Evolutionary conservation across 1,140 invertebrate genomes (phyloP).

Genomic region (Matsumurasca onukii): DNA sequence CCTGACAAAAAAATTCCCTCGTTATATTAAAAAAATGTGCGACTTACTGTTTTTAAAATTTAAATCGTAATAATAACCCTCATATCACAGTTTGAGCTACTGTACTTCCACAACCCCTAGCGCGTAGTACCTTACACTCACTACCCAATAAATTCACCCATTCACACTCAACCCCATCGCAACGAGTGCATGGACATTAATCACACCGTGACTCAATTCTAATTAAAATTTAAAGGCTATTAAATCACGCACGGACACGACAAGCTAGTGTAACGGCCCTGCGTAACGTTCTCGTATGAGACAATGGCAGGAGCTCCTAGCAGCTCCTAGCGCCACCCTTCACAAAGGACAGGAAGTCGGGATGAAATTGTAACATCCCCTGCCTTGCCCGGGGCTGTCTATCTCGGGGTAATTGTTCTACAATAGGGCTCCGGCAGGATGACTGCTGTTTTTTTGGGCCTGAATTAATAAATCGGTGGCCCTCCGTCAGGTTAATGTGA

Average conservation of each 20-base stretch:
- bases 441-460: not conserved
- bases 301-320: conserved; percentile 15
- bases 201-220: conserved; percentile 18
- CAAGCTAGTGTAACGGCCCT: conserved; percentile 10
- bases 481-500: not conserved
- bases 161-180: no score
- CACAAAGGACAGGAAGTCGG: conserved; percentile 7
- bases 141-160: no score
- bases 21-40: no score
- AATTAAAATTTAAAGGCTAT: conserved; percentile 26
- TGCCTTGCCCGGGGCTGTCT: not conserved
- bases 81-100: no score
- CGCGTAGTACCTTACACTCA: no score
- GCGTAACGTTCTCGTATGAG: conserved; percentile 10
- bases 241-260: conserved; percentile 19
- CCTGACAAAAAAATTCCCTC: no score
- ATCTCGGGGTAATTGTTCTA: conserved; percentile 10
- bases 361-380: conserved; percentile 25
- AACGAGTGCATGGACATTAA: no score
- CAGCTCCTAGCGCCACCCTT: not conserved
- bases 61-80: no score
- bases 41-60: no score
- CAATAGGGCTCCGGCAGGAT: not conserved
- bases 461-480: no score
- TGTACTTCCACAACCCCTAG: no score